A percentile compares a stretch with the other conserved stretches of the same genome.
Evolutionary conservation across 1,140 invertebrate genomes (phyloP).

Genomic region (Bombus sibiricus): DNA sequence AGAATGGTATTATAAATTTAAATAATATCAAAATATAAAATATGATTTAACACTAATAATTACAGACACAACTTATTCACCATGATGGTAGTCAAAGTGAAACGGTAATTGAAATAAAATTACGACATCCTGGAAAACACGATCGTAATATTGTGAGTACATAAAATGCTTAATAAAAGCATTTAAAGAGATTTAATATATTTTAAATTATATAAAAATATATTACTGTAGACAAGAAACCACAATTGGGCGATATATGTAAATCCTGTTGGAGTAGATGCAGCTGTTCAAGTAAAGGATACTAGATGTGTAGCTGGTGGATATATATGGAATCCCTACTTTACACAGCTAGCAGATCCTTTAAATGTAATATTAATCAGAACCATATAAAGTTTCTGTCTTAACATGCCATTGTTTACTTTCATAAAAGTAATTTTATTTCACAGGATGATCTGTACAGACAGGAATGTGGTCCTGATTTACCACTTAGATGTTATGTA

Average conservation of each 20-base stretch:
- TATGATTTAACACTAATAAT: slow-evolving; percentile 28
- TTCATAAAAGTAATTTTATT: slow-evolving; percentile 30
- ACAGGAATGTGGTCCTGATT: slow-evolving; percentile 93
- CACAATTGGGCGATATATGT: slow-evolving; percentile 97
- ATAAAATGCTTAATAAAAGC: not conserved
- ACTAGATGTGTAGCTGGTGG: slow-evolving; percentile 95
- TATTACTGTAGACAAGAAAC: slow-evolving; percentile 86
- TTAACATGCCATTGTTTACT: not conserved
- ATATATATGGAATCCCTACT: slow-evolving; percentile 96
- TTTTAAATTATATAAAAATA: not conserved
- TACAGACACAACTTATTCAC: slow-evolving; percentile 92
- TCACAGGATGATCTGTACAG: slow-evolving; percentile 91
- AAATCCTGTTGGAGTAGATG: slow-evolving; percentile 96
- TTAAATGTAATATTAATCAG: slow-evolving; percentile 87
- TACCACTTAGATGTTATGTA: slow-evolving; percentile 95
- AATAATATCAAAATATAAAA: not conserved
- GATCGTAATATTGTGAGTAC: slow-evolving; percentile 89
- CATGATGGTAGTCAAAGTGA: slow-evolving; percentile 93
- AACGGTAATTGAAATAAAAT: slow-evolving; percentile 93
- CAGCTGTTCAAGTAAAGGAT: slow-evolving; percentile 89
- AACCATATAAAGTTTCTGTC: not conserved
- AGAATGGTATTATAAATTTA: slow-evolving; percentile 86
- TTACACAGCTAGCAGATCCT: slow-evolving; percentile 94
- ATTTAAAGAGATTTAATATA: not conserved
- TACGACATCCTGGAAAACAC: slow-evolving; percentile 91